Evolutionary conservation across 2,888 invertebrate species (phyloP).

Genomic region (Papilio gigon): DNA sequence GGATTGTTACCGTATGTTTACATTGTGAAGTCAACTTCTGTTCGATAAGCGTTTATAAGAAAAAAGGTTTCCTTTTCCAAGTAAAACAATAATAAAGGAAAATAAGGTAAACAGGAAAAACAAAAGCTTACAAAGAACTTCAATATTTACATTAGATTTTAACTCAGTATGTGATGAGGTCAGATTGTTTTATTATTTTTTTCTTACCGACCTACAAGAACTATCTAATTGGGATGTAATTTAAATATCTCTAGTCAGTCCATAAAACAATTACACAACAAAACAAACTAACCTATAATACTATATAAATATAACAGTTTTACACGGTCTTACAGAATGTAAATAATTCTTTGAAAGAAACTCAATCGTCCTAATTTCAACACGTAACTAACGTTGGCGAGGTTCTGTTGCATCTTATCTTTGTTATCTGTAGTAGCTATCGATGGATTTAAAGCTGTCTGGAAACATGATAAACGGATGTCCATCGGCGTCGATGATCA

Average conservation of each 20-base stretch:
- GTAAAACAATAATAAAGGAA: neutral
- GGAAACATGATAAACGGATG: neutral
- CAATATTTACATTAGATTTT: neutral
- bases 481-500: no score
- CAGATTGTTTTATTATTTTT: neutral
- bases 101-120: neutral
- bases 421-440: neutral
- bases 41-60: neutral
- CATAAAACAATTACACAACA: no score
- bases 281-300: no score
- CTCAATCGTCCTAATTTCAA: neutral
- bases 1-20: slow-evolving; percentile 17
- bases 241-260: no score
- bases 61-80: no score
- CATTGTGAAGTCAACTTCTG: neutral
- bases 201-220: no score
- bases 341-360: neutral
- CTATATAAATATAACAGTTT: no score
- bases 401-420: no score
- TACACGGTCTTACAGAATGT: no score
- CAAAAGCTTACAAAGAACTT: neutral
- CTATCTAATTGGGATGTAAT: no score
- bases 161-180: no score
- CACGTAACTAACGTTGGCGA: neutral
- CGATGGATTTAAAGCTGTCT: neutral